Conservation (phyloP, 92 coral and sea anemone genomes). For the Phenganax marumi region DNA sequence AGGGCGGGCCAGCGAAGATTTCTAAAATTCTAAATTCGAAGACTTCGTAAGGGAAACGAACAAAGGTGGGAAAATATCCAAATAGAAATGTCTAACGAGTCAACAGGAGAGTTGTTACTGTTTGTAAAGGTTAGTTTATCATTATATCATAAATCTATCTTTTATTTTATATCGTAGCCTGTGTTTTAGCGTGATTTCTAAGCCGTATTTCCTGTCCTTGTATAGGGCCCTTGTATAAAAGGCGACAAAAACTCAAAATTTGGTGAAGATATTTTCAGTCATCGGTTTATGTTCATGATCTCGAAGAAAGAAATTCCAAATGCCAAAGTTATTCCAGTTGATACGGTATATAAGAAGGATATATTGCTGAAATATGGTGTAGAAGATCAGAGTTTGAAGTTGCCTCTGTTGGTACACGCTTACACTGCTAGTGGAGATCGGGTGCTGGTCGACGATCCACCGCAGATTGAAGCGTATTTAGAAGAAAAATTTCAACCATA, state of each 20-base stretch:
- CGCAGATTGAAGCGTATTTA: conserved; percentile 59
- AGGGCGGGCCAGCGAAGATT: conserved; percentile 5
- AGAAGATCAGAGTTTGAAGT: conserved; percentile 34
- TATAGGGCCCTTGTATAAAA: conserved; percentile 27
- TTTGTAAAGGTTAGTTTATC: conserved; percentile 60
- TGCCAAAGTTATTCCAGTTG: conserved; percentile 62
- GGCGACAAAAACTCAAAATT: conserved; percentile 42
- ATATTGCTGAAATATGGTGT: conserved; percentile 51
- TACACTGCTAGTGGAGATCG: conserved; percentile 29
- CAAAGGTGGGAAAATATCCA: conserved; percentile 1
- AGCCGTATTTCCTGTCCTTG: background rate
- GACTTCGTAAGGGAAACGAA: background rate
- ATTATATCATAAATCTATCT: background rate
- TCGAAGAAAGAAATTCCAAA: conserved; percentile 59
- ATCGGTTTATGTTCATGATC: conserved; percentile 81
- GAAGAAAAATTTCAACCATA: conserved; percentile 60
- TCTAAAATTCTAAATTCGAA: background rate
- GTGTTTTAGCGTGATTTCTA: conserved; percentile 44
- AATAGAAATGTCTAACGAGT: conserved; percentile 34
- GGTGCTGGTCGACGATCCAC: conserved; percentile 46
- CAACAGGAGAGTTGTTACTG: conserved; percentile 52
- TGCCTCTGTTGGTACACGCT: conserved; percentile 29
- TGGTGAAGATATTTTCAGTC: conserved; percentile 75
- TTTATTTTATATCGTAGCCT: background rate
- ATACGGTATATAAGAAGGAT: conserved; percentile 56